These are phyloP conservation scores for Pandion haliaetus DNA, from an alignment of 2,113 vertebrate species.

Conservation along the genomic window DNA sequence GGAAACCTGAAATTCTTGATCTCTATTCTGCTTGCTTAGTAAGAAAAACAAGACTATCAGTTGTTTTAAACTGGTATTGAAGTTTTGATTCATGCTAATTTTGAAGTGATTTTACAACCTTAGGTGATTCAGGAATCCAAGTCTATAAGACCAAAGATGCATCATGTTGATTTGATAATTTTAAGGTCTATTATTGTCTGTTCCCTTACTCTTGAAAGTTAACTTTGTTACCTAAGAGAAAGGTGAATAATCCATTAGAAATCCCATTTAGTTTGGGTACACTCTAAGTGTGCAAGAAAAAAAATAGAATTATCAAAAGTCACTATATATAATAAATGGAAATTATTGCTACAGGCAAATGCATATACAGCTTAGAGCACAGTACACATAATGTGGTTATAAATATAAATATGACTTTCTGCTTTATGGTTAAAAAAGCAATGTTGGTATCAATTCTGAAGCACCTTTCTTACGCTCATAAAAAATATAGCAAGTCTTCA, in stretches of 20 bases:
- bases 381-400: conserved; percentile 42
- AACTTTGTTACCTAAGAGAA: conserved; percentile 27
- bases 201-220: background rate
- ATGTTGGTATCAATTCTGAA: conserved; percentile 58
- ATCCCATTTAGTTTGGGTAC: background rate
- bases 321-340: conserved; percentile 49
- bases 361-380: background rate
- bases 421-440: conserved; percentile 54
- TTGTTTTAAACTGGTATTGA: background rate
- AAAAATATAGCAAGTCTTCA: conserved; percentile 54
- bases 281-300: background rate
- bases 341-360: conserved; percentile 49
- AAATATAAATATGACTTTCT: conserved; percentile 61
- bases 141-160: background rate
- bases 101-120: background rate
- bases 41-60: background rate
- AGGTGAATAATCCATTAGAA: conserved; percentile 41
- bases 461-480: conserved; percentile 47
- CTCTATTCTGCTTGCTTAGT: background rate
- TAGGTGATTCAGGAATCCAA: background rate
- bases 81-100: background rate
- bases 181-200: background rate
- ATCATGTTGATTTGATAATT: background rate
- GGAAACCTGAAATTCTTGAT: background rate
- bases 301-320: conserved; percentile 39